Base-by-base conservation (phyloP, 2,113 vertebrate species). In the Zosterops lateralis region DNA sequence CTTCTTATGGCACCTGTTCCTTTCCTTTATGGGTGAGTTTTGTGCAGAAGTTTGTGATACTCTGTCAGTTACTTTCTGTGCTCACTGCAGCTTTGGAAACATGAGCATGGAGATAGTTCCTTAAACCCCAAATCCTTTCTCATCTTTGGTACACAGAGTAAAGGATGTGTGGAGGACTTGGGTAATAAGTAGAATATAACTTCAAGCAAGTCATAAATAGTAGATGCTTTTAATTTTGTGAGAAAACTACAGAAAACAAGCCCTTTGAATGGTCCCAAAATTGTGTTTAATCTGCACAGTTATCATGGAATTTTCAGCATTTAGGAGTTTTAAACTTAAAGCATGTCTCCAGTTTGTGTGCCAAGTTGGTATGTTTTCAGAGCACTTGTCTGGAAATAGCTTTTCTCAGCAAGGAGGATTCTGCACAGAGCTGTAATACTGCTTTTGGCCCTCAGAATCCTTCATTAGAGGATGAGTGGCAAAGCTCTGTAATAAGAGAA, bases 21-120 rank as follows among this genome's bases (percentile, higher is more conserved):
- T 58, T 79, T 71, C 25, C 40, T 76, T 72, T n/a, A 7, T 32
- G 36, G 48, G 40, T 1, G 12, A n/a, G 32, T 57, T 57, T 57
- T 24, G 32, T 57, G 32, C 56, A 34, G 32, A 22, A 34, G 21
- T 34, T 57, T 4, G 4, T 34, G 56, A 24, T 34, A 34, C 21
- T 57, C 32, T 57, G 20, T n/a, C 56, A 57, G 21, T 57, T 57
- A 57, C 32, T 34, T 57, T 57, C 31, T 56, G 21, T 57, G 32
- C 21, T 58, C n/a, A 24, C 32, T 21, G 62, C 36, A 53, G 18
- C 22, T 84, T 68, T 68, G 76, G 79, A 76, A 72, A 58, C 54
- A 8, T 0, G 0, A 13, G 16, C 1, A 3, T 60, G 40, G 71
- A 47, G 58, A n/a, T 20, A 5, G 44, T 47, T 54, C 36, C 38